Conservation (phyloP, 2,797 vertebrate species). For the Emydoidea blandingii region DNA sequence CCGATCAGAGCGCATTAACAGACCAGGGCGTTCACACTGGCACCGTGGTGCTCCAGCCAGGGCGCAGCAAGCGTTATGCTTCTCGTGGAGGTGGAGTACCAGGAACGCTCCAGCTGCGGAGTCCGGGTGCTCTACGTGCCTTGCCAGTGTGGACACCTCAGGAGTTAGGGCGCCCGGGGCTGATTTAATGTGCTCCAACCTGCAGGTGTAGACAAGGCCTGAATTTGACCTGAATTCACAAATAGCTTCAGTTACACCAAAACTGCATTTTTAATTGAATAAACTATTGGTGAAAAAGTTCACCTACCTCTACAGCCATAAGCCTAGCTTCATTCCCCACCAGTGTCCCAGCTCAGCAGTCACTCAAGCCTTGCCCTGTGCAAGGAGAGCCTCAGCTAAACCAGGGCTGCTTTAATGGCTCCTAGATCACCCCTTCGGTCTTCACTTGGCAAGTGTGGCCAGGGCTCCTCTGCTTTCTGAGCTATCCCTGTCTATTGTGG, state of each 20-base stretch:
- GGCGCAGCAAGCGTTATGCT: too few species aligned
- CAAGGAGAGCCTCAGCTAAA: neutral
- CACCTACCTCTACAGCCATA: neutral
- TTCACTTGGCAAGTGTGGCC: rapidly evolving
- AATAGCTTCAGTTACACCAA: neutral
- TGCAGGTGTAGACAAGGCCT: neutral
- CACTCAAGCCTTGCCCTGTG: neutral
- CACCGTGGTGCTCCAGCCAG: rapidly evolving
- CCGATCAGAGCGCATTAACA: too few species aligned
- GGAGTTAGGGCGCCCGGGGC: too few species aligned
- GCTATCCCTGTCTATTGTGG: rapidly evolving
- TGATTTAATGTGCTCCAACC: too few species aligned
- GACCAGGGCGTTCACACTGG: too few species aligned
- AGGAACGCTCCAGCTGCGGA: too few species aligned
- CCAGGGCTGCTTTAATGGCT: neutral
- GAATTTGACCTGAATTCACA: neutral
- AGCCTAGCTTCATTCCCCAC: neutral
- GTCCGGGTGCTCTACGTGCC: too few species aligned
- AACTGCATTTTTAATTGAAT: neutral
- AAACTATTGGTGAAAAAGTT: neutral
- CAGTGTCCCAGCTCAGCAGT: neutral
- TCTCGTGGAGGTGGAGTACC: too few species aligned
- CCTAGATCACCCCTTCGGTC: rapidly evolving
- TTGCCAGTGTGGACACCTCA: too few species aligned
- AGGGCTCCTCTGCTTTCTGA: neutral